A percentile compares a stretch with the other conserved stretches of the same genome.
phyloP scores from a whole-genome alignment of 2,797 vertebrate genomes.

The Phyllotis vaccarum region DNA sequence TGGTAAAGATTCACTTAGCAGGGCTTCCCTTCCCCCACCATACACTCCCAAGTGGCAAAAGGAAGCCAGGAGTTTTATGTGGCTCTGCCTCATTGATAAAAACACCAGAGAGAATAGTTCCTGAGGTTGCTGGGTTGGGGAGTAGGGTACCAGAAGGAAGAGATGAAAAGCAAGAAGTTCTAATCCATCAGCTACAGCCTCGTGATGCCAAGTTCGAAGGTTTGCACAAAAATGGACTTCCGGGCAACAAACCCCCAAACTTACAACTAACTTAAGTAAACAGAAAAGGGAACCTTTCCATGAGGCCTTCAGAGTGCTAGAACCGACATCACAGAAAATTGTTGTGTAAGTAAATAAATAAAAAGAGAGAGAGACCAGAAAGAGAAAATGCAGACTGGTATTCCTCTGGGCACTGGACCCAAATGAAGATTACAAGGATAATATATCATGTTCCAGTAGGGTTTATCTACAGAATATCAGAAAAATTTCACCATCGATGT shows the following conservation, averaged over 20 bases:
- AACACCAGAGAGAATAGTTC: background rate
- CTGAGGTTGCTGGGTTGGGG: background rate
- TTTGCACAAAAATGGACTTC: conserved; percentile 6
- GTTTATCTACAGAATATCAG: conserved; percentile 1
- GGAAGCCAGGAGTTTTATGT: background rate
- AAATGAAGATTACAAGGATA: background rate
- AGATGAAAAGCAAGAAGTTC: background rate
- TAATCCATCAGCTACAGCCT: background rate
- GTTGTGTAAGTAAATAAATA: conserved; percentile 24
- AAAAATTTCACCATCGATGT: background rate
- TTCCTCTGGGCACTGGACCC: background rate
- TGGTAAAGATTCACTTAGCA: background rate
- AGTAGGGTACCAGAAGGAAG: background rate
- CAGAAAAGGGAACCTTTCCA: background rate
- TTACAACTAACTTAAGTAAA: background rate
- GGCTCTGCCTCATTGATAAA: background rate
- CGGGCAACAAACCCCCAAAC: background rate
- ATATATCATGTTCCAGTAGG: background rate
- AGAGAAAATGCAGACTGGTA: background rate
- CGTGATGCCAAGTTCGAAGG: background rate
- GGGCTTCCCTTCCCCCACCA: background rate
- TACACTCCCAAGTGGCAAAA: background rate
- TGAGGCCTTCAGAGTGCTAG: background rate
- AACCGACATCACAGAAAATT: conserved; percentile 36
- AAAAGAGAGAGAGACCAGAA: background rate